phyloP scores from a whole-genome alignment of 2,888 invertebrate species.

The Ormyrus rosae region DNA sequence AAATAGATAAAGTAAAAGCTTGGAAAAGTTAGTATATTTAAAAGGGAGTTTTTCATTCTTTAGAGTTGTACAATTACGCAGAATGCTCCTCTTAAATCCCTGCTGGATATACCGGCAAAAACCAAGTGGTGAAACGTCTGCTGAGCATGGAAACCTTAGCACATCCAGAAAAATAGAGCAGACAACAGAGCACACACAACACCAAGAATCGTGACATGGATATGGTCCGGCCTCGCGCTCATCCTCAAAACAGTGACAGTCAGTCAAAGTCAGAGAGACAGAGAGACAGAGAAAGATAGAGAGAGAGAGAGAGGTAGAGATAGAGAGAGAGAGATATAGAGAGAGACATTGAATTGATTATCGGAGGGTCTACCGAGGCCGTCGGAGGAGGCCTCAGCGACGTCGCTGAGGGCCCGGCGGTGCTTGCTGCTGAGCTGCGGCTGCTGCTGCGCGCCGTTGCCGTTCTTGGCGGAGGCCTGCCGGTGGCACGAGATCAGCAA shows the following conservation, averaged over 20 bases:
- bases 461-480: constrained; percentile 73
- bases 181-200: constrained; percentile 27
- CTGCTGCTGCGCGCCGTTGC: constrained; percentile 66
- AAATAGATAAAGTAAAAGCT: no score
- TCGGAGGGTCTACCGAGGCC: constrained; percentile 72
- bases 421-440: constrained; percentile 68
- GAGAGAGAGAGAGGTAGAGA: constrained; percentile 51
- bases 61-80: neutral
- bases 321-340: constrained; percentile 58
- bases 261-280: neutral
- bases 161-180: constrained; percentile 11
- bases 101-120: constrained; percentile 1
- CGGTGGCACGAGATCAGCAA: constrained; percentile 95
- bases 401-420: constrained; percentile 75
- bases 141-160: neutral
- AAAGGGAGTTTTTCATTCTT: no score
- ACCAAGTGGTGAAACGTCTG: no score
- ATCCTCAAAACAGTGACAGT: no score
- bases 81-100: constrained; percentile 18
- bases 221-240: neutral
- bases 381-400: constrained; percentile 75
- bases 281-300: neutral
- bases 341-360: constrained; percentile 49
- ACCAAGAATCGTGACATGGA: constrained; percentile 25
- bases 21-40: no score